Evolutionary conservation across 1,140 invertebrate genomes (phyloP), one percentile per base, ranked within the genome.

Genomic region (Druon quercuslanigerum): DNA sequence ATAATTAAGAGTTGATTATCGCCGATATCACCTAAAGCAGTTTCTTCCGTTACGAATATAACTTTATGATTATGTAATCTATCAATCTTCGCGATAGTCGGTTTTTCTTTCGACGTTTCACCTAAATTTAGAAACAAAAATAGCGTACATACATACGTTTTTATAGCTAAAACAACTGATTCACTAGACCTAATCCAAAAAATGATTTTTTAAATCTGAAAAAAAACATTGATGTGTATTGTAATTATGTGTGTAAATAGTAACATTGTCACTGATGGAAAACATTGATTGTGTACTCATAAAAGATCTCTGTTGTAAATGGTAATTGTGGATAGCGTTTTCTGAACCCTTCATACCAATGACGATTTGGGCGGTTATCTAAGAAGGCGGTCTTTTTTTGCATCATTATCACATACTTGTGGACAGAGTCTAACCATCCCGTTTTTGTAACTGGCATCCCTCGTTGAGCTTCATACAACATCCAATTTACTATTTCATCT

Each of bases 341-440:
- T 16, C n/a, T 20, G n/a, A 66, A 74, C n/a, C 33, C 20, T 17
- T 74, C 46, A 51, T 51, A 74, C 50, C 56, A 74, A 50, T 66
- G 56, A 50, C 73, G 50, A 46, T 50, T 50, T 13, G 3, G 25
- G 5, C 25, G 25, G 5, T 33, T 33, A 33, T 5, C 25, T 33
- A 5, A 33, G 25, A 74, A 74, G 16, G 56, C 57, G 51, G 57
- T 74, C 40, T 50, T 50, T n/a, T 74, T 50, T 16, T 50, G 60
- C 13, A 51, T 14, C 33, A 50, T 57, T 20, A 17, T 50, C 0
- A 66, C 60, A 46, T 19, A 74, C 19, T 40, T 60, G 14, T 74
- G 33, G 12, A 74, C 51, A 40, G 25, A 40, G 16, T 73, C 52
- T 52, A 56, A 52, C 25, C 8, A 73, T 33, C 56, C 52, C 33